These are phyloP conservation scores for Emmelina monodactyla DNA, from an alignment of 2,888 invertebrate species.

Conservation along the genomic window DNA sequence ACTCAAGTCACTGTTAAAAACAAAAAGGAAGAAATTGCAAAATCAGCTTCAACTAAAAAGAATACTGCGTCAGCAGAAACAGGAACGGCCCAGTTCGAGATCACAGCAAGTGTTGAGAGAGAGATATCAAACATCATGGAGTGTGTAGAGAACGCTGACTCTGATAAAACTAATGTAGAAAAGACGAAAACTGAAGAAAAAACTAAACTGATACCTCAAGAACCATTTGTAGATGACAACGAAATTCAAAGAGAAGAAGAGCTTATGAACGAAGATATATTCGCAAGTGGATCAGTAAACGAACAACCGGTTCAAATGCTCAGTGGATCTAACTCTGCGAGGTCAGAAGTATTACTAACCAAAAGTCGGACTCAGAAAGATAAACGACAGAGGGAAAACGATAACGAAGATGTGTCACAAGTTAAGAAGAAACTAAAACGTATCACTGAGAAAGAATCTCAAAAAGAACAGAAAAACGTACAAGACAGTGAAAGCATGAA, in stretches of 20 bases:
- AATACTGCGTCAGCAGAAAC: conserved; percentile 52
- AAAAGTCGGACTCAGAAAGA: conserved; percentile 22
- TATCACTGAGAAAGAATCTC: conserved; percentile 11
- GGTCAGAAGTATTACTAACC: conserved; percentile 39
- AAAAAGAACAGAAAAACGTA: conserved; percentile 14
- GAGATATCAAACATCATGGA: conserved; percentile 40
- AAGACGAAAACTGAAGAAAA: background rate
- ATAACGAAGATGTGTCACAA: conserved; percentile 22
- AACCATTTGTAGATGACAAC: too few species aligned
- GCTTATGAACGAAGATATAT: conserved; percentile 39
- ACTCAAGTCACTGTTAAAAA: conserved; percentile 14
- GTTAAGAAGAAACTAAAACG: conserved; percentile 32
- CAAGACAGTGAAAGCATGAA: conserved; percentile 35
- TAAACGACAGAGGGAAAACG: conserved; percentile 30
- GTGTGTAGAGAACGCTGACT: conserved; percentile 21
- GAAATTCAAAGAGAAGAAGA: conserved; percentile 19
- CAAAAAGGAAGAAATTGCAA: conserved; percentile 14
- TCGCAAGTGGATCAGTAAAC: conserved; percentile 38
- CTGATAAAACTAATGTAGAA: background rate
- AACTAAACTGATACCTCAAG: too few species aligned
- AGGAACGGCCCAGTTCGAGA: conserved; percentile 37
- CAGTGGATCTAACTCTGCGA: conserved; percentile 24
- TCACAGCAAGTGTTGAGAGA: conserved; percentile 49
- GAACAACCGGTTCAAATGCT: conserved; percentile 29
- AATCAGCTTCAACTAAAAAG: conserved; percentile 32